Evolutionary conservation across 1,140 invertebrate genomes (phyloP).

Genomic region (Drosophila littoralis): DNA sequence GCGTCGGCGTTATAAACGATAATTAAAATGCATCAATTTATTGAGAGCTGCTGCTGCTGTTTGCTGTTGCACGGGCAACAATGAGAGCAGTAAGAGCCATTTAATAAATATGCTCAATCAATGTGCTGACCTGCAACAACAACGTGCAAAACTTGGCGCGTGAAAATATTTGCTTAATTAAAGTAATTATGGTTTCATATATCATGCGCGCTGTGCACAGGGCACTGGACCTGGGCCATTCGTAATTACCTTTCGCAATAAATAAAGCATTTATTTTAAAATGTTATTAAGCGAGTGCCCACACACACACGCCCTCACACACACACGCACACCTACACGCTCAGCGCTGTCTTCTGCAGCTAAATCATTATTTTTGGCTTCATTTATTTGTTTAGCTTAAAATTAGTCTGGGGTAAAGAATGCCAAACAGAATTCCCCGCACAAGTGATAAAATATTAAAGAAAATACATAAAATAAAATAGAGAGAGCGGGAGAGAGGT

Average conservation of each 20-base stretch:
- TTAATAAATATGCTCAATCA: conserved; percentile 81
- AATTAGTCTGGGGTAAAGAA: neutral
- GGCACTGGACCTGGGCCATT: conserved; percentile 18
- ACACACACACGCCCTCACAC: neutral
- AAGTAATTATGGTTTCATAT: conserved; percentile 82
- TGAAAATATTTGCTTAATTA: conserved; percentile 81
- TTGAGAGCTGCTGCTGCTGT: conserved; percentile 23
- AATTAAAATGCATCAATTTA: conserved; percentile 79
- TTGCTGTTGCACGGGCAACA: conserved; percentile 5
- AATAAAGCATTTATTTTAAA: conserved; percentile 80
- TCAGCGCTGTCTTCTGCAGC: neutral
- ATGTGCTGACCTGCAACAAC: conserved; percentile 47
- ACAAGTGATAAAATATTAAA: conserved; percentile 4
- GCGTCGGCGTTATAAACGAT: conserved; percentile 59
- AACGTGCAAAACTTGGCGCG: conserved; percentile 46
- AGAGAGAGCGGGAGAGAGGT: too few relatives aligned
- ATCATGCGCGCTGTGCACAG: conserved; percentile 53
- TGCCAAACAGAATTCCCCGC: neutral
- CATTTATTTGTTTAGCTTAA: conserved; percentile 16
- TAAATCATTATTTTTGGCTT: conserved; percentile 14
- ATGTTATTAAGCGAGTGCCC: conserved; percentile 68
- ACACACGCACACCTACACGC: neutral
- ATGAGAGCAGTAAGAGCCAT: conserved; percentile 68
- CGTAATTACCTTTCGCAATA: conserved; percentile 80
- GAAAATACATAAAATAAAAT: conserved; percentile 13